phyloP scores from a whole-genome alignment of 2,113 vertebrate genomes.

The Serinus canaria region DNA sequence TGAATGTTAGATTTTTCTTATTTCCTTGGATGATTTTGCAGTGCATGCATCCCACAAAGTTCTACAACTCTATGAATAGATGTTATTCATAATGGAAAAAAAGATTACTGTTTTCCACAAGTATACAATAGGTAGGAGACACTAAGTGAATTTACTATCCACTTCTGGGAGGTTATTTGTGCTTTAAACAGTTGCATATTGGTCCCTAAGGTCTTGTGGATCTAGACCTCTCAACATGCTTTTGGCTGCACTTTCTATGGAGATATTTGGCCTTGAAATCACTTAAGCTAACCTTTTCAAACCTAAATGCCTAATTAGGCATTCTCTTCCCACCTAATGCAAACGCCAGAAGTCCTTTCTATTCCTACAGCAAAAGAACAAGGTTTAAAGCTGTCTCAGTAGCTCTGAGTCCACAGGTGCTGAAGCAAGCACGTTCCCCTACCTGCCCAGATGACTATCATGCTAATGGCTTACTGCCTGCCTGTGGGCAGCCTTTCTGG shows the following conservation, averaged over 20 bases:
- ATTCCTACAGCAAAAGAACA: background rate
- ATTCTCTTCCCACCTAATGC: background rate
- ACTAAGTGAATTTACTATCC: background rate
- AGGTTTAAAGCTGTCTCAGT: background rate
- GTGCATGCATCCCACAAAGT: rapidly evolving
- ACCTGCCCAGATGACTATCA: background rate
- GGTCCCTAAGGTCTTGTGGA: background rate
- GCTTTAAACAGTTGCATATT: background rate
- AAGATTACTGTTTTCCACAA: background rate
- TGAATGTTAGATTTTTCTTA: background rate
- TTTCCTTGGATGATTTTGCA: background rate
- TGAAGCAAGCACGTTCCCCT: background rate
- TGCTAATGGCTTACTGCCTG: background rate
- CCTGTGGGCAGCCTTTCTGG: background rate
- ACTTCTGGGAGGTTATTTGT: background rate
- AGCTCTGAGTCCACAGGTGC: background rate
- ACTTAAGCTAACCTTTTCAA: background rate
- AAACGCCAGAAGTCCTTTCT: background rate
- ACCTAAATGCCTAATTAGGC: background rate
- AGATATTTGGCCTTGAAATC: background rate
- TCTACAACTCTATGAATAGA: background rate
- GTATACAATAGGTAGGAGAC: background rate
- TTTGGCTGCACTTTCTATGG: background rate
- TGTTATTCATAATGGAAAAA: background rate
- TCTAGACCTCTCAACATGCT: background rate